phyloP scores from a whole-genome alignment of 2,797 vertebrate species.

The Pteronotus mesoamericanus region DNA sequence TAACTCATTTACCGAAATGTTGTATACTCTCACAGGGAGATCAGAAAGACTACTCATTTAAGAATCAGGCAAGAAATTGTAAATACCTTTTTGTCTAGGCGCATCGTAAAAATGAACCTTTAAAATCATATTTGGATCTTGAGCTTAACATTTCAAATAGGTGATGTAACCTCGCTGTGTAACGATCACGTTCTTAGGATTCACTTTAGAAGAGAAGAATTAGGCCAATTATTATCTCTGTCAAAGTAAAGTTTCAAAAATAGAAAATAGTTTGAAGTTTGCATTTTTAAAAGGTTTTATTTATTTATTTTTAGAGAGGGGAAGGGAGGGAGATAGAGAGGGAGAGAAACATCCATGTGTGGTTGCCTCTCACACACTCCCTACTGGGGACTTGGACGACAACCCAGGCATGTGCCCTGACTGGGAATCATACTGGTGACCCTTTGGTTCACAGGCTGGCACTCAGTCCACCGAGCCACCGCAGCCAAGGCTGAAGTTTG shows the following conservation, averaged over 20 bases:
- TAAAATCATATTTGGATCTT: conserved; percentile 38
- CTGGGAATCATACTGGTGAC: too few relatives aligned
- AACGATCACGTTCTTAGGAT: conserved; percentile 18
- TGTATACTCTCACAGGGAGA: background rate
- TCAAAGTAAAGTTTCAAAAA: background rate
- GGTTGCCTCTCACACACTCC: too few relatives aligned
- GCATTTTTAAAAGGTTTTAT: too few relatives aligned
- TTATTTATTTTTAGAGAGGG: too few relatives aligned
- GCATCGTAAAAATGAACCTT: background rate
- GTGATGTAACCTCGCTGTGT: background rate
- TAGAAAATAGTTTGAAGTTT: background rate
- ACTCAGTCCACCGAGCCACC: too few relatives aligned
- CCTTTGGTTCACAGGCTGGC: too few relatives aligned
- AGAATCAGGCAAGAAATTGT: conserved; percentile 2
- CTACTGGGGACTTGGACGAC: too few relatives aligned
- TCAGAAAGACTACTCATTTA: background rate
- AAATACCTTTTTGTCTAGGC: background rate
- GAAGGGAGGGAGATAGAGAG: too few relatives aligned
- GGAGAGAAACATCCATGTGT: too few relatives aligned
- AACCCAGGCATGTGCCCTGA: too few relatives aligned
- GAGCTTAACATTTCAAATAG: conserved; percentile 31
- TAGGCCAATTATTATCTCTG: background rate
- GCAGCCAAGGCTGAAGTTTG: too few relatives aligned
- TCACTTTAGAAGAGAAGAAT: background rate
- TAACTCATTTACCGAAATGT: background rate